Evolutionary conservation across 2,113 vertebrate species (phyloP), one percentile per base, ranked within the genome.

Genomic region (Etheostoma spectabile): DNA sequence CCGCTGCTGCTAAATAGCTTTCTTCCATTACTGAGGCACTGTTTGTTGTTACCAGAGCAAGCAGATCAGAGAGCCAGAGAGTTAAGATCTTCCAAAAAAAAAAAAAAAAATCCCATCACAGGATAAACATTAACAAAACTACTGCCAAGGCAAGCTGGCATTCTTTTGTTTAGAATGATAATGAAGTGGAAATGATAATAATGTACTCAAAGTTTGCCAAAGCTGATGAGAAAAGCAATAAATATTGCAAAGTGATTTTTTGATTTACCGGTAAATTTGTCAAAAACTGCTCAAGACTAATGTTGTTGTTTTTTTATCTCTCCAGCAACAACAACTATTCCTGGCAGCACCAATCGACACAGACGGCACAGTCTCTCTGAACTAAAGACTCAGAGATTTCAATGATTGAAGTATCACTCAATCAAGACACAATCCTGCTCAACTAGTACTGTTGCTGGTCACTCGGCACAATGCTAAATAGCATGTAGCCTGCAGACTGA

Each of bases 21-120:
- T 46, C 51, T 30, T 53, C n/a, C 51, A 69, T 63, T 18, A 46
- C 30, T 45, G 77, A 68, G 24, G 56, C 38, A 33, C 27, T 61
- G 21, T 65, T 60, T 80, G 46, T 67, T 64, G 49, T 24, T 68
- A 63, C 52, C 18, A 62, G 12, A 55, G 63, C 2, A 45, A 48
- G 21, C 30, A 42, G 52, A 65, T 57, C 52, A 57, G 51, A 48
- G 60, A 5, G 15, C 60, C 21, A 65, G 42, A 7, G 18, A 49
- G 18, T 60, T 60, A 69, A 63, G n/a, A 59, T 72, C 21, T 68
- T 62, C n/a, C n/a, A n/a, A 51, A n/a, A 35, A 15, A 53, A 33
- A 38, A 27, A 27, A 27, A 27, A 27, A 27, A 11, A 53, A 33
- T 52, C 33, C 21, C 49, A 65, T 55, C 30, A 30, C 18, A 62